phyloP scores from a whole-genome alignment of 1,140 invertebrate genomes.

The Drosophila ohnishii region DNA sequence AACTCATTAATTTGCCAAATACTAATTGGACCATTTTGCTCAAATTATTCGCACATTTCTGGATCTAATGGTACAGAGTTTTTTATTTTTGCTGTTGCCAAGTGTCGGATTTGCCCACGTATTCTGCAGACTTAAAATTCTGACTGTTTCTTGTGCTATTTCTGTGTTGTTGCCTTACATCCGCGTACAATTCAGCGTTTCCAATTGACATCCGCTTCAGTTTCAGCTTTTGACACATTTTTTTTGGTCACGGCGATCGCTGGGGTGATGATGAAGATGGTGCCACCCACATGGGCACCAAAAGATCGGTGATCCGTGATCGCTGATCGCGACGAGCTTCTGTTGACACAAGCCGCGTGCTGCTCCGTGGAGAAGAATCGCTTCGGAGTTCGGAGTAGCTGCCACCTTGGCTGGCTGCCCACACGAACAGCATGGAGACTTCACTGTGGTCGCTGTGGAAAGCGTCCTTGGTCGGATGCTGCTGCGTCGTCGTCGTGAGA shows the following conservation, averaged over 20 bases:
- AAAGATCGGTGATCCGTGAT: constrained; percentile 1
- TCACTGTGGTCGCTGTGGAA: constrained; percentile 30
- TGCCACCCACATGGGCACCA: constrained; percentile 40
- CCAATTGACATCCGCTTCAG: constrained; percentile 77
- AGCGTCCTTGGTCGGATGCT: constrained; percentile 64
- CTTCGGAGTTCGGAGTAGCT: constrained; percentile 5
- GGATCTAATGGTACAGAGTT: background rate
- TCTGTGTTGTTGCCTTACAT: constrained; percentile 46
- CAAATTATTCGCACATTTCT: constrained; percentile 22
- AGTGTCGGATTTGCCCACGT: constrained; percentile 23
- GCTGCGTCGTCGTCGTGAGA: constrained; percentile 50
- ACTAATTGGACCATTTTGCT: constrained; percentile 1
- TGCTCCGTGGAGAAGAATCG: constrained; percentile 33
- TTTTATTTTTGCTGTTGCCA: constrained; percentile 19
- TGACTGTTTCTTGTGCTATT: constrained; percentile 16
- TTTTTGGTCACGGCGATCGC: constrained; percentile 24
- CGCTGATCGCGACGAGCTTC: constrained; percentile 11
- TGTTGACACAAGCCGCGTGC: constrained; percentile 56
- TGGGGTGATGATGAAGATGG: constrained; percentile 41
- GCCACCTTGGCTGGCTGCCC: constrained; percentile 57
- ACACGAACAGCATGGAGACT: constrained; percentile 21
- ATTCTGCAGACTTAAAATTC: background rate
- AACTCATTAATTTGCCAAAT: constrained; percentile 7
- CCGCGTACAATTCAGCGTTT: constrained; percentile 57
- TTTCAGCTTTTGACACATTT: constrained; percentile 78